These are phyloP conservation scores for Chionis minor DNA, from an alignment of 2,113 vertebrate genomes.

Conservation along the genomic window DNA sequence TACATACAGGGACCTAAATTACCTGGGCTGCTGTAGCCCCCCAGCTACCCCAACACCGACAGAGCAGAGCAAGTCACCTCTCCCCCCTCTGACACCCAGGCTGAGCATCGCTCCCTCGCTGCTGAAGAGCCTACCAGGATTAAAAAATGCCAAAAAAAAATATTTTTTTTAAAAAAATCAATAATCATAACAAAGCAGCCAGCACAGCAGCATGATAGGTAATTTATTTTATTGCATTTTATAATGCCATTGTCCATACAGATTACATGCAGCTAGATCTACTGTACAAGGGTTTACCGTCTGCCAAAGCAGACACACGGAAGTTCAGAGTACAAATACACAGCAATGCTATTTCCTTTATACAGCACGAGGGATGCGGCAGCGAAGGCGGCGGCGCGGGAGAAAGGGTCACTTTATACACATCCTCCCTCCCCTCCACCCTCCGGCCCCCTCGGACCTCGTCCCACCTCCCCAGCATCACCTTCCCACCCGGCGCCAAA, in stretches of 20 bases:
- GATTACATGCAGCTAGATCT: slow-evolving; percentile 90
- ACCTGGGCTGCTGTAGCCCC: not conserved
- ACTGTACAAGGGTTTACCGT: slow-evolving; percentile 91
- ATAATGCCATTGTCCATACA: slow-evolving; percentile 92
- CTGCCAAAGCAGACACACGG: slow-evolving; percentile 84
- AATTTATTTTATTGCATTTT: slow-evolving; percentile 88
- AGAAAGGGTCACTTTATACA: not conserved
- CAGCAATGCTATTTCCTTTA: slow-evolving; percentile 78
- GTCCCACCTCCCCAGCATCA: not conserved
- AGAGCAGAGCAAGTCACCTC: not conserved
- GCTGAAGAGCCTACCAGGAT: not conserved
- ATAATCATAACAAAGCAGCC: not conserved
- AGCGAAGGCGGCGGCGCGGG: not conserved
- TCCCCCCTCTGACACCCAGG: accelerated
- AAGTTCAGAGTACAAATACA: slow-evolving; percentile 88
- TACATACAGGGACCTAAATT: not conserved
- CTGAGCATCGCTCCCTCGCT: not conserved
- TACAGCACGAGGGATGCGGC: slow-evolving; percentile 78
- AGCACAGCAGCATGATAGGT: slow-evolving; percentile 77
- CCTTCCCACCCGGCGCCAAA: not conserved
- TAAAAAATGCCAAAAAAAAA: not conserved
- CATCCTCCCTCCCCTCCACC: not conserved
- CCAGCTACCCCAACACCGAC: not conserved
- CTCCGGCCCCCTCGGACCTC: not conserved
- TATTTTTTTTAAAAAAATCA: not conserved